Percentiles rank a stretch among this genome's conserved stretches.
phyloP scores from a whole-genome alignment of 1,140 invertebrate species.

The Acromyrmex charruanus region DNA sequence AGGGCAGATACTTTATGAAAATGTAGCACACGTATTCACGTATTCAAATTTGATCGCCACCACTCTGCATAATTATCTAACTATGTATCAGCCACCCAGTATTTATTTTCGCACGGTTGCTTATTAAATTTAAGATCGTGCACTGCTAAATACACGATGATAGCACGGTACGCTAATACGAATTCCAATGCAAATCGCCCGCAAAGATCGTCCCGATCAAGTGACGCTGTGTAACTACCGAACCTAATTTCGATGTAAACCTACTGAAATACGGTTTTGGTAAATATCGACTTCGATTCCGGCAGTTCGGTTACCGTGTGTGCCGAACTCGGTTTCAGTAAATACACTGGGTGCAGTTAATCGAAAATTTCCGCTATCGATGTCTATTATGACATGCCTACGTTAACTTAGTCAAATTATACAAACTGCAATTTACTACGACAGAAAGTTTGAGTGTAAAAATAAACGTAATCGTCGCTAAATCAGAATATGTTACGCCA shows the following conservation, averaged over 20 bases:
- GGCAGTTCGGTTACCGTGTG: slow-evolving; percentile 64
- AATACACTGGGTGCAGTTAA: slow-evolving; percentile 62
- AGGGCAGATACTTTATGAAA: slow-evolving; percentile 20
- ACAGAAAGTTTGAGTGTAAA: slow-evolving; percentile 10
- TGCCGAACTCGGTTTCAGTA: slow-evolving; percentile 69
- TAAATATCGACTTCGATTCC: slow-evolving; percentile 67
- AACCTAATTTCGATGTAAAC: slow-evolving; percentile 71
- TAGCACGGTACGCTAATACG: slow-evolving; percentile 59
- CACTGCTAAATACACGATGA: slow-evolving; percentile 59
- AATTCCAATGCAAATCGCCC: slow-evolving; percentile 60
- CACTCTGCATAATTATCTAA: slow-evolving; percentile 56
- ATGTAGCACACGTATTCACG: slow-evolving; percentile 15
- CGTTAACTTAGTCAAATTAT: slow-evolving; percentile 51
- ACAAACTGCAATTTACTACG: slow-evolving; percentile 12
- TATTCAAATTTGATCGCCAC: slow-evolving; percentile 51
- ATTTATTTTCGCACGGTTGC: slow-evolving; percentile 59
- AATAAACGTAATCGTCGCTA: neutral
- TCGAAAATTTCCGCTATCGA: slow-evolving; percentile 71
- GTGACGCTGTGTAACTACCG: slow-evolving; percentile 59
- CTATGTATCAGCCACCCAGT: slow-evolving; percentile 47
- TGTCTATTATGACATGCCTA: slow-evolving; percentile 64
- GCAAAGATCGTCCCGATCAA: slow-evolving; percentile 39
- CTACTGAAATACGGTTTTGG: slow-evolving; percentile 72
- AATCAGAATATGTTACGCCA: neutral
- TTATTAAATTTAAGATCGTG: slow-evolving; percentile 59